Percentiles rank a stretch among this genome's conserved stretches.
Evolutionary conservation across 2,113 vertebrate genomes (phyloP).

Genomic region (Erinaceus europaeus): DNA sequence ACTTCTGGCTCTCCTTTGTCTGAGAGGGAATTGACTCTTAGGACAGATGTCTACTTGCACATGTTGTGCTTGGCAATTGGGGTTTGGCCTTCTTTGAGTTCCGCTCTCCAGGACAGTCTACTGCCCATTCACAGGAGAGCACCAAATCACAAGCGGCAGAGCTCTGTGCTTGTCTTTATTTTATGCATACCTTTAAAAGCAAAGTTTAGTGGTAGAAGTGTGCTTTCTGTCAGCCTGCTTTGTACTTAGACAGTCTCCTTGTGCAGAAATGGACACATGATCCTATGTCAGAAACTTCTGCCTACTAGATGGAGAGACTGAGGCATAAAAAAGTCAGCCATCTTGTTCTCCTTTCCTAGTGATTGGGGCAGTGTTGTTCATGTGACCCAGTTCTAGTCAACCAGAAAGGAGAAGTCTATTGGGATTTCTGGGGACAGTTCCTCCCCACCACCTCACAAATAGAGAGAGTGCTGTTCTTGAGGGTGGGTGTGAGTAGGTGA

Average conservation of each 20-base stretch:
- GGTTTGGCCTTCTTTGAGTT: background rate
- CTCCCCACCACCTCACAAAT: background rate
- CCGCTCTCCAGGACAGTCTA: background rate
- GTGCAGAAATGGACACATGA: no score
- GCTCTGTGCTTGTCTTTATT: no score
- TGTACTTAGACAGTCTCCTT: no score
- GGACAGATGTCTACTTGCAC: background rate
- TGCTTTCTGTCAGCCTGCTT: no score
- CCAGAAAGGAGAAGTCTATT: background rate
- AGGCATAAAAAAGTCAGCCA: background rate
- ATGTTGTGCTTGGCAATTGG: fast-evolving
- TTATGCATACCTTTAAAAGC: no score
- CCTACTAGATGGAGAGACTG: background rate
- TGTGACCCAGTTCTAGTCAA: background rate
- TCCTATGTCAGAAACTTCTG: no score
- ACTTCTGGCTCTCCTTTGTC: background rate
- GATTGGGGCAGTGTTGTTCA: background rate
- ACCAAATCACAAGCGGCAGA: background rate
- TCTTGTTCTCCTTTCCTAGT: background rate
- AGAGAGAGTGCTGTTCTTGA: background rate
- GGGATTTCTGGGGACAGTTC: background rate
- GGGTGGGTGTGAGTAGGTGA: background rate
- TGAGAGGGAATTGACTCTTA: background rate
- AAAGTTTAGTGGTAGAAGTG: no score
- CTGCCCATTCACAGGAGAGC: background rate